phyloP scores from a whole-genome alignment of 2,888 invertebrate species.

The Aphrophora alni region DNA sequence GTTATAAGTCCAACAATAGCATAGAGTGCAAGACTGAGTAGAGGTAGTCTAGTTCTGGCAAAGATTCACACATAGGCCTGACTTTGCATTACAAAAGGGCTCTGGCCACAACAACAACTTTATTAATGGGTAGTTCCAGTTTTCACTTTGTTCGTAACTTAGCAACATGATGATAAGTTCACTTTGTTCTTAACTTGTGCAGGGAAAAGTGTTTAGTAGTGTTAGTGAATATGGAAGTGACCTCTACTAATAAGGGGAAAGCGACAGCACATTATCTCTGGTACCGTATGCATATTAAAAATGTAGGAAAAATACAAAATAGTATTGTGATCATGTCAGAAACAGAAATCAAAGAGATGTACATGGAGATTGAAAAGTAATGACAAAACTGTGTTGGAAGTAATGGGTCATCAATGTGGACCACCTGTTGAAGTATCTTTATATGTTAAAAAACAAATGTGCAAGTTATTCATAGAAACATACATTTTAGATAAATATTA shows the following conservation, averaged over 20 bases:
- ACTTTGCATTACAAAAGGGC: too few species aligned
- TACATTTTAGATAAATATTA: not conserved
- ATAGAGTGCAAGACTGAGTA: too few species aligned
- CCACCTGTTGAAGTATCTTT: not conserved
- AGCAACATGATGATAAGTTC: too few species aligned
- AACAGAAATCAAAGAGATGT: not conserved
- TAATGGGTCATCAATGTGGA: not conserved
- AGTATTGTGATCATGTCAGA: not conserved
- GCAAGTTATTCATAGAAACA: not conserved
- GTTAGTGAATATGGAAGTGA: not conserved
- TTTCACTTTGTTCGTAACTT: too few species aligned
- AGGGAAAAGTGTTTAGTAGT: not conserved
- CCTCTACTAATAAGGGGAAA: conserved; percentile 2
- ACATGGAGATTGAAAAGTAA: not conserved
- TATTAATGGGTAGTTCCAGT: too few species aligned
- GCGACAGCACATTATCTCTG: not conserved
- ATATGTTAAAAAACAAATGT: not conserved
- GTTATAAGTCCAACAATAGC: too few species aligned
- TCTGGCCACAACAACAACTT: too few species aligned
- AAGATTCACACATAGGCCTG: too few species aligned
- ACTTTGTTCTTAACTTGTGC: too few species aligned
- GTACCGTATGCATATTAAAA: not conserved
- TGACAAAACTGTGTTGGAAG: not conserved
- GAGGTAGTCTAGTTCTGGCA: too few species aligned
- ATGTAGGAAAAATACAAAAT: not conserved